Base-by-base conservation (phyloP, 92 coral and sea anemone species). In the Hydrozoanthus gracilis region DNA sequence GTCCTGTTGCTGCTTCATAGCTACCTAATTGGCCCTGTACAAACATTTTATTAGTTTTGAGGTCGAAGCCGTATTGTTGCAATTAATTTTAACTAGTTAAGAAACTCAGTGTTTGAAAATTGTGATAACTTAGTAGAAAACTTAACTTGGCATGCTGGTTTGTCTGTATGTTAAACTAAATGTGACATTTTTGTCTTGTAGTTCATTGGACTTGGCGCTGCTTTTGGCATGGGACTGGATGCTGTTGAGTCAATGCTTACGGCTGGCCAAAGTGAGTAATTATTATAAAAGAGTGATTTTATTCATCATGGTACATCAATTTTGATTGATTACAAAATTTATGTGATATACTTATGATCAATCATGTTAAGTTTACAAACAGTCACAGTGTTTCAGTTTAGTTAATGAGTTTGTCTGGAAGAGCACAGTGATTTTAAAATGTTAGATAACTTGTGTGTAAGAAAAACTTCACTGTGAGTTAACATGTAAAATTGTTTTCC, bases 151-250 rank as follows among this genome's bases (percentile, higher is more conserved):
- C 61, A 54, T 27, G 2, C 39, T 2, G 39, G 39, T 27, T 27
- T 0, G 39, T 27, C 39, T 27, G 39, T 27, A 27, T 27, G 39
- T 27, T 27, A 27, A 27, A 49, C 55, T 8, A 52, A 49, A 35
- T 11, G 46, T n/a, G 50, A 20, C 64, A 55, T 45, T 79, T 87
- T 62, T 47, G 16, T 39, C 73, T 90, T 46, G 3, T 69, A 97
- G 99, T 97, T 92, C 90, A 98, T 97, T 86, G 99, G 99, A 9
- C 97, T 97, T 90, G 99, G 99, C 6, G 91, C 98, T 18, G 96
- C 95, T 4, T 88, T 97, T 83, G 95, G 98, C 47, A 92, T 95
- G 91, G 97, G 97, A 8, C 82, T 97, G 83, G 98, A 93, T 83
- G 92, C 95, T 70, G 93, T 95, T 9, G 98, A 95, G 50, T 89